Evolutionary conservation across 2,888 invertebrate genomes (phyloP).

Genomic region (Mesorhabditis sp.): DNA sequence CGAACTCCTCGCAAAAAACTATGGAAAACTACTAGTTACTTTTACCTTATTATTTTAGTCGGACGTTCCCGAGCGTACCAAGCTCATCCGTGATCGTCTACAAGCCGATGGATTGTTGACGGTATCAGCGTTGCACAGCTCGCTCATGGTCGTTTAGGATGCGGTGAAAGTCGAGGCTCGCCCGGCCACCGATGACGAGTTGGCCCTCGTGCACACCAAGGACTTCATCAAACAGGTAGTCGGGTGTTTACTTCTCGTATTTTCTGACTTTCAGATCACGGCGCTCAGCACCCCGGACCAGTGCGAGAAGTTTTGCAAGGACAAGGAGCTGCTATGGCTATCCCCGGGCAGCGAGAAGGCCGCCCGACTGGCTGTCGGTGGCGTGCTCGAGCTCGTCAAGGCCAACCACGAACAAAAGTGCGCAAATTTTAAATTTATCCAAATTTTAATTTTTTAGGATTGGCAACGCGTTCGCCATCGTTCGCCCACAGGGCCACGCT

Average conservation of each 20-base stretch:
- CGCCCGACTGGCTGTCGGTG: constrained; percentile 36
- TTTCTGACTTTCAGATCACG: constrained; percentile 14
- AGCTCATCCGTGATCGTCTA: constrained; percentile 33
- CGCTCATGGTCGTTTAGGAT: no score
- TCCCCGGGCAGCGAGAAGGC: constrained; percentile 30
- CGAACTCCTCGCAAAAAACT: no score
- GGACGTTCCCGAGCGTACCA: constrained; percentile 38
- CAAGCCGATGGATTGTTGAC: constrained; percentile 20
- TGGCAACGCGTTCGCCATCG: constrained; percentile 85
- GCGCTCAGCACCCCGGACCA: constrained; percentile 19
- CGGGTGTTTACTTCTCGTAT: no score
- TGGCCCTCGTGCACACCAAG: constrained; percentile 32
- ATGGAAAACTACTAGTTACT: no score
- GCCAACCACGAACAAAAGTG: constrained; percentile 30
- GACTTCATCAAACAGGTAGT: constrained; percentile 19
- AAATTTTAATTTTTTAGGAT: constrained; percentile 15
- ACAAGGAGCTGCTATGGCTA: constrained; percentile 42
- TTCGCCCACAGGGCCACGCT: constrained; percentile 83
- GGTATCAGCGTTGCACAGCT: background rate
- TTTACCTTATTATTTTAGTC: background rate
- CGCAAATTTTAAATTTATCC: background rate
- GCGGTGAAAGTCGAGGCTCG: constrained; percentile 24
- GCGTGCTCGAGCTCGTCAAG: constrained; percentile 36
- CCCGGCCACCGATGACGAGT: constrained; percentile 37
- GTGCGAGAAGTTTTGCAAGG: constrained; percentile 4